phyloP scores from a whole-genome alignment of 1,140 invertebrate species.

The Hetaerina americana region DNA sequence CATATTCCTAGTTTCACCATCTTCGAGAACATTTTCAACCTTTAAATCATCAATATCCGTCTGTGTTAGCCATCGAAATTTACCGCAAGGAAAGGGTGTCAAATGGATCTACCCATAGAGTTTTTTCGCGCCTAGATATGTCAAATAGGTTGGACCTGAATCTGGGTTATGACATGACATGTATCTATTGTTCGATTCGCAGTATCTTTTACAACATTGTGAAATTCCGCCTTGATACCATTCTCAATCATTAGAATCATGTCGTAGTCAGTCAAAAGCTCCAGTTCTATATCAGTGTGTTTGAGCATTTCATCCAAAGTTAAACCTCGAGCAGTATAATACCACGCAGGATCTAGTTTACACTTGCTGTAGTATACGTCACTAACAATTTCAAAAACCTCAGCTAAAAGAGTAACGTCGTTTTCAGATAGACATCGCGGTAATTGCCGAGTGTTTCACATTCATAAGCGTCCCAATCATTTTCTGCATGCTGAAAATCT shows the following conservation, averaged over 20 bases:
- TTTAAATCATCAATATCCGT: neutral
- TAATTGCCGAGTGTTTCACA: slow-evolving; percentile 27
- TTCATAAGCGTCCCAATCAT: slow-evolving; percentile 30
- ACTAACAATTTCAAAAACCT: neutral
- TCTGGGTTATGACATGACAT: slow-evolving; percentile 14
- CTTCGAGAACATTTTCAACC: neutral
- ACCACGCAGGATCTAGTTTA: neutral
- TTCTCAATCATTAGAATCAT: slow-evolving; percentile 26
- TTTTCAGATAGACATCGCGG: no score
- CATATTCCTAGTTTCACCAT: neutral
- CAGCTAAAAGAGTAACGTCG: neutral
- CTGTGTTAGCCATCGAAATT: no score
- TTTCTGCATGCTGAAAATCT: slow-evolving; percentile 29
- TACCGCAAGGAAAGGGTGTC: no score
- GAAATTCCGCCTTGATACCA: slow-evolving; percentile 26
- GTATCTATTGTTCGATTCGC: slow-evolving; percentile 27
- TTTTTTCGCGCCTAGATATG: neutral
- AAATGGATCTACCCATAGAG: neutral
- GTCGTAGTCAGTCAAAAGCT: slow-evolving; percentile 27
- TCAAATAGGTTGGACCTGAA: neutral
- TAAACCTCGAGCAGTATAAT: neutral
- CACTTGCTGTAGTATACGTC: neutral
- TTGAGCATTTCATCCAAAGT: no score
- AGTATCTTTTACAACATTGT: slow-evolving; percentile 23
- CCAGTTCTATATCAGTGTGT: slow-evolving; percentile 13